These are phyloP conservation scores for Caradrina clavipalpis DNA, from an alignment of 2,888 invertebrate genomes.

Conservation along the genomic window DNA sequence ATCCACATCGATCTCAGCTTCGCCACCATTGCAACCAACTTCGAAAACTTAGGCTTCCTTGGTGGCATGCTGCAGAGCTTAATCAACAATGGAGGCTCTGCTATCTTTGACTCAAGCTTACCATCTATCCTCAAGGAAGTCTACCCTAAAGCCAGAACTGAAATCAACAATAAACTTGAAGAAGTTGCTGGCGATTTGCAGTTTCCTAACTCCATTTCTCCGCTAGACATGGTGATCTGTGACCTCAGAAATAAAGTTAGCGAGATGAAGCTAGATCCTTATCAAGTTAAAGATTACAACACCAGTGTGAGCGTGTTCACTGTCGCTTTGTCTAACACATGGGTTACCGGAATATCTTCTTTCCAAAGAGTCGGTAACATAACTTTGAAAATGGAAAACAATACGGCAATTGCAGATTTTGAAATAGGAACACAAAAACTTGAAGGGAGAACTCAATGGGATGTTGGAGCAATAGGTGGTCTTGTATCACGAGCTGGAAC, in stretches of 20 bases:
- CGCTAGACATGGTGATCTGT: conserved; percentile 95
- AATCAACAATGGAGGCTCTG: conserved; percentile 95
- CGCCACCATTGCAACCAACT: conserved; percentile 94
- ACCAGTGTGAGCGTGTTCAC: conserved; percentile 93
- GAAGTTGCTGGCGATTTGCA: conserved; percentile 92
- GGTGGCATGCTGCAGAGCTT: conserved; percentile 93
- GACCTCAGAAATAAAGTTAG: conserved; percentile 93
- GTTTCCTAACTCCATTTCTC: conserved; percentile 96
- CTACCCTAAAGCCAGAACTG: conserved; percentile 93
- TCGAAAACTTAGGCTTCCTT: conserved; percentile 95
- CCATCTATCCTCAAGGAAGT: conserved; percentile 95
- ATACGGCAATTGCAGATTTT: conserved; percentile 92
- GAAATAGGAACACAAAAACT: conserved; percentile 95
- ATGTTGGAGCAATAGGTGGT: conserved; percentile 93
- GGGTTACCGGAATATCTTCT: conserved; percentile 95
- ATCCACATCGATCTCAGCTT: conserved; percentile 95
- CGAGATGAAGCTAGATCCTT: conserved; percentile 93
- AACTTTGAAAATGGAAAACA: conserved; percentile 93
- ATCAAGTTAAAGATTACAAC: conserved; percentile 93
- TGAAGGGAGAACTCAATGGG: conserved; percentile 95
- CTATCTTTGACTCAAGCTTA: conserved; percentile 96
- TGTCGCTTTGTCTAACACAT: conserved; percentile 93
- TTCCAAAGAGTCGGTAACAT: conserved; percentile 96
- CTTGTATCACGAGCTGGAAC: conserved; percentile 93
- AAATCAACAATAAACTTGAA: conserved; percentile 94